Conservation (phyloP, 2,888 invertebrate species). For the Opisthograptis luteolata region DNA sequence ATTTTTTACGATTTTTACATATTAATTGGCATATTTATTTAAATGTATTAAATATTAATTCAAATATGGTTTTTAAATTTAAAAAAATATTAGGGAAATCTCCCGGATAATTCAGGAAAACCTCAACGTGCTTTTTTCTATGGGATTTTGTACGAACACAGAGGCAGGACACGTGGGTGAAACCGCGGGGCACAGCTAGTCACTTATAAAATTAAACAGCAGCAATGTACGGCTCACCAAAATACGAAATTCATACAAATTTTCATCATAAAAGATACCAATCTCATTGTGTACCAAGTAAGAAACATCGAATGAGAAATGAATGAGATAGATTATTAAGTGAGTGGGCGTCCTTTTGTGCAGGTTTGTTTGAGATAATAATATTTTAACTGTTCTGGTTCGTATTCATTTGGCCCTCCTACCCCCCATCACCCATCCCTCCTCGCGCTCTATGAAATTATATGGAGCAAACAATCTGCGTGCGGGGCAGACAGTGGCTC, state of each 20-base stretch:
- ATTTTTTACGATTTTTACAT: no score
- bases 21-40: no score
- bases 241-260: slow-evolving; percentile 6
- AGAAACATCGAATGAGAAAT: slow-evolving; percentile 39
- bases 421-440: slow-evolving; percentile 37
- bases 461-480: slow-evolving; percentile 71
- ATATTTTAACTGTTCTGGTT: slow-evolving; percentile 58
- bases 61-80: no score
- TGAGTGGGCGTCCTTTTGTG: slow-evolving; percentile 64
- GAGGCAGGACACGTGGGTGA: no score
- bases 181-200: no score
- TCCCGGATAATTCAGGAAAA: no score
- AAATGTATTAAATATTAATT: no score
- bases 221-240: neutral
- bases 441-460: slow-evolving; percentile 65
- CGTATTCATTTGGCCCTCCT: slow-evolving; percentile 59
- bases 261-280: slow-evolving; percentile 23
- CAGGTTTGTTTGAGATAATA: slow-evolving; percentile 52
- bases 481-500: slow-evolving; percentile 37
- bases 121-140: no score
- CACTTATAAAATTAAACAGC: neutral
- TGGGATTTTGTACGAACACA: no score
- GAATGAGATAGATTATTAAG: slow-evolving; percentile 64
- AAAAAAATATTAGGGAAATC: no score
- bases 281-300: slow-evolving; percentile 23